Evolutionary conservation across 2,888 invertebrate species (phyloP).

Genomic region (Cosmia trapezina): DNA sequence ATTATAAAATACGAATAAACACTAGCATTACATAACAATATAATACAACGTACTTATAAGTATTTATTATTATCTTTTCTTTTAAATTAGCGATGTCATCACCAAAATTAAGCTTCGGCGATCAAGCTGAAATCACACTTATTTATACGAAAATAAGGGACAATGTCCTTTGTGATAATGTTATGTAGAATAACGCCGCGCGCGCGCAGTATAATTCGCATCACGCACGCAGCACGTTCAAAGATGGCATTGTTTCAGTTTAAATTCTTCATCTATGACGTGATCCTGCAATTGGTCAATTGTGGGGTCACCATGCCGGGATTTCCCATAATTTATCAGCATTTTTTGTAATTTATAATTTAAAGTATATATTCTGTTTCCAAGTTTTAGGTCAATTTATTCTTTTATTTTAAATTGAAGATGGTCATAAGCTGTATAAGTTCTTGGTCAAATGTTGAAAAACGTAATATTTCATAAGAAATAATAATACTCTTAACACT

Average conservation of each 20-base stretch:
- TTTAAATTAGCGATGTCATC: conserved; percentile 66
- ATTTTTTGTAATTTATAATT: background rate
- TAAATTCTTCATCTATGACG: conserved; percentile 87
- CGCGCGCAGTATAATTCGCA: conserved; percentile 70
- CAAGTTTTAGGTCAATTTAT: conserved; percentile 40
- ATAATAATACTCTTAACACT: conserved; percentile 53
- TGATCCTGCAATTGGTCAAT: conserved; percentile 78
- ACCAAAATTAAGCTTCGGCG: conserved; percentile 47
- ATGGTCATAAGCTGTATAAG: conserved; percentile 38
- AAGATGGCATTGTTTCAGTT: conserved; percentile 87
- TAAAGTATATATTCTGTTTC: background rate
- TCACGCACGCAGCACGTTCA: conserved; percentile 77
- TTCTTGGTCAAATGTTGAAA: conserved; percentile 49
- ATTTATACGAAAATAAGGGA: background rate
- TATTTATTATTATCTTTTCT: conserved; percentile 66
- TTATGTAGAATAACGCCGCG: conserved; percentile 54
- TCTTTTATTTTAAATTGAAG: conserved; percentile 29
- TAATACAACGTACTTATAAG: conserved; percentile 53
- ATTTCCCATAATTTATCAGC: conserved; percentile 10
- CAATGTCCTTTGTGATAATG: conserved; percentile 25
- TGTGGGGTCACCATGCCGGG: conserved; percentile 57
- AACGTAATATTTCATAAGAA: conserved; percentile 53
- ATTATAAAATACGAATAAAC: conserved; percentile 25
- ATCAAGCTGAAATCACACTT: conserved; percentile 20
- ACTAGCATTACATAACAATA: conserved; percentile 49